Conservation (phyloP, 2,888 invertebrate genomes). For the Andrena trimmerana region DNA sequence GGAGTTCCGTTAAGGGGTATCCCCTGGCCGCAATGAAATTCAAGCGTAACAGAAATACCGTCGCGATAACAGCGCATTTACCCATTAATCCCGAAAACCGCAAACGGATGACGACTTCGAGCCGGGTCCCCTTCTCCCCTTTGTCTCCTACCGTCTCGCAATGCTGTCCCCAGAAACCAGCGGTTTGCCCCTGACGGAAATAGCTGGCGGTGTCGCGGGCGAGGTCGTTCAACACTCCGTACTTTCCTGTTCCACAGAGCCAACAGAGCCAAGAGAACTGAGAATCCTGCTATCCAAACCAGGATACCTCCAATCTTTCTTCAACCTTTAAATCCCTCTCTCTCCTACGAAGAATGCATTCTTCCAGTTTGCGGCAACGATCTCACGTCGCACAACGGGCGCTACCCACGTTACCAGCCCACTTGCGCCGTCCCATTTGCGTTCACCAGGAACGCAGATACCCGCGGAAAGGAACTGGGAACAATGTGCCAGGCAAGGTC, state of each 20-base stretch:
- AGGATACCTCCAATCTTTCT: too few relatives aligned
- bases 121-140: not conserved
- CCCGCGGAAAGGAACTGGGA: conserved; percentile 24
- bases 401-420: not conserved
- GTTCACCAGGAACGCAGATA: conserved; percentile 2
- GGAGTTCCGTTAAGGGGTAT: conserved; percentile 30
- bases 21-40: conserved; percentile 15
- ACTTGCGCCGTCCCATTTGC: not conserved
- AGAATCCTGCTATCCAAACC: not conserved
- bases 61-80: conserved; percentile 30
- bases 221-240: not conserved
- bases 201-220: conserved; percentile 27
- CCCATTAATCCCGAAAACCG: conserved; percentile 72
- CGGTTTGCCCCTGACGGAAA: conserved; percentile 20
- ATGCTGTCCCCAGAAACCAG: conserved; percentile 20
- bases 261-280: too few relatives aligned
- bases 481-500: conserved; percentile 55
- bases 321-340: too few relatives aligned
- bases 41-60: conserved; percentile 24
- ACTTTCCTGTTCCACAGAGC: not conserved
- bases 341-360: too few relatives aligned
- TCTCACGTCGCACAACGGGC: not conserved
- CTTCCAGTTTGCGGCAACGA: not conserved
- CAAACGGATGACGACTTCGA: conserved; percentile 21
- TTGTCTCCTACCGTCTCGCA: conserved; percentile 2